phyloP scores from a whole-genome alignment of 2,888 invertebrate species.

The Frankliniella fusca region DNA sequence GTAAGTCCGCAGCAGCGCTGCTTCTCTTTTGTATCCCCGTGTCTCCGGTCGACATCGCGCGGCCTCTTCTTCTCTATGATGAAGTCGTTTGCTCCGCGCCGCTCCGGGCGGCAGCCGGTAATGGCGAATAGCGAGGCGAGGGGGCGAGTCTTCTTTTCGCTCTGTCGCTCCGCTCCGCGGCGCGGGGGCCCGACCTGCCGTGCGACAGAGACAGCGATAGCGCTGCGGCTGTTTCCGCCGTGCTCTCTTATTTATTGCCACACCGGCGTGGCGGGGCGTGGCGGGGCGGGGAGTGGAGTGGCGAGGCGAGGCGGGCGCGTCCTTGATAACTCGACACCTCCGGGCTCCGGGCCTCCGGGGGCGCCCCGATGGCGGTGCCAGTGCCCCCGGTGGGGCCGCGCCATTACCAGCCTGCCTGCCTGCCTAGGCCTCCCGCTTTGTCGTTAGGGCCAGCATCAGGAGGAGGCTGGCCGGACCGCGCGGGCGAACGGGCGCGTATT shows the following conservation, averaged over 20 bases:
- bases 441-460: neutral
- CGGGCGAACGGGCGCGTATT: too few relatives aligned
- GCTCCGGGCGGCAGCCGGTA: neutral
- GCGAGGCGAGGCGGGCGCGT: neutral
- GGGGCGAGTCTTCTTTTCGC: neutral
- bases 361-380: neutral
- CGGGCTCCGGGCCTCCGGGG: neutral
- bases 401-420: neutral
- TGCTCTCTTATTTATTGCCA: neutral
- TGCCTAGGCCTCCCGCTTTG: neutral
- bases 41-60: neutral
- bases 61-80: neutral
- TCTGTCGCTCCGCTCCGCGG: neutral
- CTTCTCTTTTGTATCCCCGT: neutral
- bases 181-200: neutral
- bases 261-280: neutral
- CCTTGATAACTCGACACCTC: slow-evolving; percentile 5
- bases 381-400: neutral
- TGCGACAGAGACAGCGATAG: neutral
- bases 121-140: too few relatives aligned
- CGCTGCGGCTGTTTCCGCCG: neutral
- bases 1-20: neutral
- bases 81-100: neutral
- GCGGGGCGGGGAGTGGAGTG: neutral
- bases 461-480: neutral